These are phyloP conservation scores for Papilio gigon DNA, from an alignment of 2,888 invertebrate genomes.

Conservation along the genomic window DNA sequence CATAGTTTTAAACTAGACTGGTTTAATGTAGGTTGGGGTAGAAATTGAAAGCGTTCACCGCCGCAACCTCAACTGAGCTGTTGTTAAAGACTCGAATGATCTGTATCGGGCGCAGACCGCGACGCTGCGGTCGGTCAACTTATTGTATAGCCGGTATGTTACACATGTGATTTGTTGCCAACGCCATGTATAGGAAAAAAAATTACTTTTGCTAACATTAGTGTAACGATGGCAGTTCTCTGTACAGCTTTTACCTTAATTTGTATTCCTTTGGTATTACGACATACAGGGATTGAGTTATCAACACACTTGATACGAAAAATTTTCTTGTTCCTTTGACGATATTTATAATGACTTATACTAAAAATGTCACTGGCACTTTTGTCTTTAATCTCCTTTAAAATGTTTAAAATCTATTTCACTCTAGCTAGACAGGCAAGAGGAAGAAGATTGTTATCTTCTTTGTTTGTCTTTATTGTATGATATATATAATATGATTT, in stretches of 20 bases:
- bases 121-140: conserved; percentile 71
- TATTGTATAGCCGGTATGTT: conserved; percentile 45
- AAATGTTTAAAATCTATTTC: too few species aligned
- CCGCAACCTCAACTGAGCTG: conserved; percentile 46
- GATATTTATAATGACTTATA: not conserved
- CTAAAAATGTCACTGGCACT: not conserved
- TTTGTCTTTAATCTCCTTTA: not conserved
- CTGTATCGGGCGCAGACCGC: conserved; percentile 44
- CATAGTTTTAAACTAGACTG: conserved; percentile 24
- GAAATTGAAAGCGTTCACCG: conserved; percentile 39
- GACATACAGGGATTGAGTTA: too few species aligned
- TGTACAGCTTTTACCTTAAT: not conserved
- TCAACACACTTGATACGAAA: too few species aligned
- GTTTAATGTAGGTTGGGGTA: conserved; percentile 36
- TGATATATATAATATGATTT: too few species aligned
- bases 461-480: too few species aligned
- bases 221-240: not conserved
- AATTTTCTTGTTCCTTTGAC: not conserved
- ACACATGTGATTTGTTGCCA: conserved; percentile 24
- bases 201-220: conserved; percentile 21
- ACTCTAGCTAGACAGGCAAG: too few species aligned
- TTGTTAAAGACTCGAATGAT: conserved; percentile 50
- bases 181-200: not conserved
- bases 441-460: too few species aligned
- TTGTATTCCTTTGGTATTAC: not conserved